phyloP scores from a whole-genome alignment of 2,888 invertebrate species.

The Tortrix viridana region DNA sequence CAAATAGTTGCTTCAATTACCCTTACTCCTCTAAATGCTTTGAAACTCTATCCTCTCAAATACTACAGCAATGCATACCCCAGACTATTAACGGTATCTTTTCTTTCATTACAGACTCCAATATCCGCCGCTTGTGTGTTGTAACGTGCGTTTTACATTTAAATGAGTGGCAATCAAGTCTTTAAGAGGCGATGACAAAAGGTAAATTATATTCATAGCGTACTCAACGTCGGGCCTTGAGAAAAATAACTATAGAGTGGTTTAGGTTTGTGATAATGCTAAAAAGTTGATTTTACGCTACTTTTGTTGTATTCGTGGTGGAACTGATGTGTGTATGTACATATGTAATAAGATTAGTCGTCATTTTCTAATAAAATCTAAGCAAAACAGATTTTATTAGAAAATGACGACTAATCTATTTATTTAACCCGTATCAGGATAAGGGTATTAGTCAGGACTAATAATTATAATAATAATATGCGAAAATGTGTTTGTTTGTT shows the following conservation, averaged over 20 bases:
- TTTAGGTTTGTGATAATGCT: too few relatives aligned
- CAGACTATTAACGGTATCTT: conserved; percentile 3
- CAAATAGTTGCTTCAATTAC: background rate
- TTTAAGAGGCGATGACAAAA: conserved; percentile 11
- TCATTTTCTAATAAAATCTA: too few relatives aligned
- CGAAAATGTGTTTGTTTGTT: too few relatives aligned
- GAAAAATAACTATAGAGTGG: conserved; percentile 4
- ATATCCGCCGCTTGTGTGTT: conserved; percentile 39
- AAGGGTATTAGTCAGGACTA: too few relatives aligned
- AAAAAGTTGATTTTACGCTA: too few relatives aligned
- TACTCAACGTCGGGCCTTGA: conserved; percentile 2
- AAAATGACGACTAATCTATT: too few relatives aligned
- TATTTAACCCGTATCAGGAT: too few relatives aligned
- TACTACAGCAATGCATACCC: conserved; percentile 4
- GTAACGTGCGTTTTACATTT: conserved; percentile 40
- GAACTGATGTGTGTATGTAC: too few relatives aligned
- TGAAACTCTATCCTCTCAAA: background rate
- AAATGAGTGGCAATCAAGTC: conserved; percentile 40
- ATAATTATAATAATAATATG: too few relatives aligned
- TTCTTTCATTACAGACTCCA: conserved; percentile 36
- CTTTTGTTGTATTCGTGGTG: too few relatives aligned
- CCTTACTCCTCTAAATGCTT: background rate
- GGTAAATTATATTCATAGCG: conserved; percentile 22
- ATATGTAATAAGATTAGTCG: too few relatives aligned
- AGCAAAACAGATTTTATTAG: too few relatives aligned